Evolutionary conservation across 2,113 vertebrate species (phyloP), one percentile per base, ranked within the genome.

Genomic region (Prietella phreatophila): DNA sequence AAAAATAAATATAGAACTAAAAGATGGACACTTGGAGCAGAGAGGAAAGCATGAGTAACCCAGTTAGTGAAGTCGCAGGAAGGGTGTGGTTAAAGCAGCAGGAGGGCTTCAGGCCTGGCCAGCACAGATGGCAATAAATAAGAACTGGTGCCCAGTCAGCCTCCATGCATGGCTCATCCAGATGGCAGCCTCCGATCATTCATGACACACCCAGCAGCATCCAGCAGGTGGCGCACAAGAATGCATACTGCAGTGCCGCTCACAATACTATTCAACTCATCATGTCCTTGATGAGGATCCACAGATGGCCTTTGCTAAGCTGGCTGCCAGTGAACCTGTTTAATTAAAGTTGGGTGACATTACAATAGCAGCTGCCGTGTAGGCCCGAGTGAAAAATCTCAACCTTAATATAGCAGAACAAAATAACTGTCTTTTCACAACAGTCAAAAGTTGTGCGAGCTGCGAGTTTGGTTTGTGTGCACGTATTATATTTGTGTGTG

Each of bases 181-280:
- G 93, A 94, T 94, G 93, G 92, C 85, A 63, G 27, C 10, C 91
- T 86, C 85, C 85, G 86, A 87, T 87, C 84, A 30, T 60, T 73
- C 83, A 86, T 47, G 81, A 86, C 89, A 85, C 71, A 58, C 19
- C 1, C 81, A 89, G 89, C 90, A 90, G 85, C 88, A 4, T 33
- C 50, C 94, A 91, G 92, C 89, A 94, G 94, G 92, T 88, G 93
- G 84, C 91, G 88, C 87, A 47, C 5, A 33, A 1, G 83, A 87
- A 82, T 82, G n/a, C 55, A 63, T 55, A 82, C 30, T 6, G 13
- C 36, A 71, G 8, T 86, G 47, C 61, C 71, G 30, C 69, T 39
- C 25, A 50, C 71, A 17, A 27, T 33, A 22, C 20, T 30, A 25
- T 36, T 67, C 27, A 65, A 22, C n/a, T n/a, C 9, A 10, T 30